Conservation (phyloP, 2,797 vertebrate genomes). For the Merluccius polli region DNA sequence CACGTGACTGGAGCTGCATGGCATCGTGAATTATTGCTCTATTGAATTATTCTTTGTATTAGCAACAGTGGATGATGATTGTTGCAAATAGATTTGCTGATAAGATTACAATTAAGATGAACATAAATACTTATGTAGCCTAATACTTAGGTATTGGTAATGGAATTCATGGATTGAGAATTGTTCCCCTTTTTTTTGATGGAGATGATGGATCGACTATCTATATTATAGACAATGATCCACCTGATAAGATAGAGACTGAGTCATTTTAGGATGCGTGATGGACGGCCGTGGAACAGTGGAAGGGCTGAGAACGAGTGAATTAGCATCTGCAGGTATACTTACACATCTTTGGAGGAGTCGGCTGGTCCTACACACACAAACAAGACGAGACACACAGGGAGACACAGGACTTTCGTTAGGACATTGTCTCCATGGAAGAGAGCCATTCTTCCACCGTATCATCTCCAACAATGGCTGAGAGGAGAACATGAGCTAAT, state of each 20-base stretch:
- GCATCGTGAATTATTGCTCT: too few species aligned
- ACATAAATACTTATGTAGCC: too few species aligned
- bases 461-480: background rate
- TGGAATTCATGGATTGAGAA: too few species aligned
- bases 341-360: conserved; percentile 88
- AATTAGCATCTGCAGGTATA: conserved; percentile 47
- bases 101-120: too few species aligned
- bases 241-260: background rate
- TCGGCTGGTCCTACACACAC: conserved; percentile 78
- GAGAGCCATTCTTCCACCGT: background rate
- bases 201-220: background rate
- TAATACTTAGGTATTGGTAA: too few species aligned
- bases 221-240: background rate
- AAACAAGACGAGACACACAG: conserved; percentile 29
- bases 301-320: background rate
- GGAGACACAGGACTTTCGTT: background rate
- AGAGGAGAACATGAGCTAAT: background rate
- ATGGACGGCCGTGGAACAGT: background rate
- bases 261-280: background rate
- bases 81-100: too few species aligned
- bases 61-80: too few species aligned
- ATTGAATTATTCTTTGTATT: too few species aligned
- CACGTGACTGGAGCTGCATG: too few species aligned
- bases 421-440: background rate
- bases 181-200: background rate